Percentiles rank a stretch among this genome's conserved stretches.
Evolutionary conservation across 2,888 invertebrate species (phyloP).

Genomic region (Mylabris sibirica): DNA sequence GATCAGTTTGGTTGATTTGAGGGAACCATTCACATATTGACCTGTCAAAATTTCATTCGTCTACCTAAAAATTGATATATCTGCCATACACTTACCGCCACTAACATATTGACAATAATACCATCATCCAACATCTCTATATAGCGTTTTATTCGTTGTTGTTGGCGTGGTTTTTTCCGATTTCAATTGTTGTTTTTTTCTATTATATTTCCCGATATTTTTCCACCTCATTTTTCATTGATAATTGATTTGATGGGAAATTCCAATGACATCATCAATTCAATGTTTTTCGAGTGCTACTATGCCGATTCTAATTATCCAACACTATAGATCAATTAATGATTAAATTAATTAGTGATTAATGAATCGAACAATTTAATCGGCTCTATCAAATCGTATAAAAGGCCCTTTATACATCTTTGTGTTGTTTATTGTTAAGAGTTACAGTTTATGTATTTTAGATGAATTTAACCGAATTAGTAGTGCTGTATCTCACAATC

Average conservation of each 20-base stretch:
- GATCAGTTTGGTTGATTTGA: conserved; percentile 29
- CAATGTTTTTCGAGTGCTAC: background rate
- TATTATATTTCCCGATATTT: background rate
- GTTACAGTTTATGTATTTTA: background rate
- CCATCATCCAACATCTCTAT: too few species aligned
- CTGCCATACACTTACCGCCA: conserved; percentile 34
- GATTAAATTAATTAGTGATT: too few species aligned
- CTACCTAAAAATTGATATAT: conserved; percentile 38
- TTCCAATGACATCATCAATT: background rate
- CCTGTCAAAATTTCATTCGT: conserved; percentile 41
- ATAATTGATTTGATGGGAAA: background rate
- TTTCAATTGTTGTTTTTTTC: background rate
- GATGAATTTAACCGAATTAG: background rate
- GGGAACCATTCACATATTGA: conserved; percentile 39
- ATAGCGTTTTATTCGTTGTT: background rate
- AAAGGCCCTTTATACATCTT: background rate
- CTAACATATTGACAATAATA: conserved; percentile 32
- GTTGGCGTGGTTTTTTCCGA: background rate
- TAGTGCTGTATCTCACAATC: background rate
- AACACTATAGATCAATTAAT: background rate
- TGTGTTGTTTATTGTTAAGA: background rate
- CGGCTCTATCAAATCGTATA: too few species aligned
- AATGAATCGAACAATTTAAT: too few species aligned
- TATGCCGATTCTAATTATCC: background rate
- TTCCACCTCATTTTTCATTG: background rate